These are phyloP conservation scores for Thalassoma bifasciatum DNA, from an alignment of 2,113 vertebrate species.

Conservation along the genomic window DNA sequence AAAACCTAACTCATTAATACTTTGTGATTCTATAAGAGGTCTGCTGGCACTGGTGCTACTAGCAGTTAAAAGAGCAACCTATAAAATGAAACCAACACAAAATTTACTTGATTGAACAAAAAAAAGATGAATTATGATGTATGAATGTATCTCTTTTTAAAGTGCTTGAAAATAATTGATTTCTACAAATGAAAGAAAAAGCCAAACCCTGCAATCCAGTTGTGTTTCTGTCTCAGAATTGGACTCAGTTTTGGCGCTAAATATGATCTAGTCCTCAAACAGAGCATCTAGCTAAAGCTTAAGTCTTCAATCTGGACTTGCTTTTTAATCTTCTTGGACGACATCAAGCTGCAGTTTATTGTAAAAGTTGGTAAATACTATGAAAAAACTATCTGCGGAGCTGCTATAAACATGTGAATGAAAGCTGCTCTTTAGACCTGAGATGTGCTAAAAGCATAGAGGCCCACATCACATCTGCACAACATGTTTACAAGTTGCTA, in stretches of 20 bases:
- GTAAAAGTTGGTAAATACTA: neutral
- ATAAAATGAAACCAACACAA: neutral
- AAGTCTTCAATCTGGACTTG: neutral
- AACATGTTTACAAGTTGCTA: conserved; percentile 56
- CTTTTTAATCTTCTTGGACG: neutral
- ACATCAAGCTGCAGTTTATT: neutral
- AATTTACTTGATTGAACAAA: neutral
- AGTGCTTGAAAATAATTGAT: neutral
- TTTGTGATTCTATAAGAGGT: neutral
- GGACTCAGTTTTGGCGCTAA: neutral
- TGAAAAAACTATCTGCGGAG: neutral
- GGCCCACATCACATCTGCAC: conserved; percentile 52
- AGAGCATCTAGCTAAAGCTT: neutral
- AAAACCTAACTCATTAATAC: neutral
- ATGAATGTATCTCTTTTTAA: neutral
- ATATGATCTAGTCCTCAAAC: neutral
- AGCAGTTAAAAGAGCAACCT: neutral
- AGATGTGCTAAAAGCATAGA: conserved; percentile 38
- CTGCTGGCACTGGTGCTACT: neutral
- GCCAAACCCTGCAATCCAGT: neutral
- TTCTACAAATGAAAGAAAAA: neutral
- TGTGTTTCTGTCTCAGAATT: neutral
- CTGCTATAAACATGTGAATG: neutral
- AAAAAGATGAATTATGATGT: neutral
- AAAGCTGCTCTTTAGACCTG: neutral